Evolutionary conservation across 1,140 invertebrate genomes (phyloP), one percentile per base, ranked within the genome.

Genomic region (Trissolcus basalis): DNA sequence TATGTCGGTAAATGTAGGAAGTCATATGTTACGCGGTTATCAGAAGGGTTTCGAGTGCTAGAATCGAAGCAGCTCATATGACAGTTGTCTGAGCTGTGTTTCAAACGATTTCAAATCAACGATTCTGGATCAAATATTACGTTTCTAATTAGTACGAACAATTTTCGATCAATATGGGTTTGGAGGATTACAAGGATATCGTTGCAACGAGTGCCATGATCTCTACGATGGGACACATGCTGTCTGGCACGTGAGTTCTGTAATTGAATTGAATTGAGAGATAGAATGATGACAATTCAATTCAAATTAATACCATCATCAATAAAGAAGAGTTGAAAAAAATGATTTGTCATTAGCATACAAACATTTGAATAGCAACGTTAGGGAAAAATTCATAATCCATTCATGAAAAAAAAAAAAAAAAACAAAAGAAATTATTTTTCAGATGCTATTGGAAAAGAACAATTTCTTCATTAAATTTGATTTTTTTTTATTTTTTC

Each of bases 151-250:
- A 49, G 12, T 11, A 1, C 15, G 14, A 36, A 13, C 14, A 27
- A 27, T 36, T 35, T 36, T 13, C 49, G 12, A 12, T 61, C 4
- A 60, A 36, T 35, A 72, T 72, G 69, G 48, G 13, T 44, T 32
- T 72, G 6, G 47, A 72, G 39, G 59, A 64, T 47, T 72, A 72
- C 35, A 63, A 72, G 33, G 59, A 64, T 9, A n/a, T 64, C 1
- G 59, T 72, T 0, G 69, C 33, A 33, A 58, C 54, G 27, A 64
- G 51, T 51, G 69, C 69, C n/a, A 72, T 72, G 59, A 19, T 72
- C 27, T 64, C 9, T 0, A 72, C 69, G 0, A 72, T 72, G 53
- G 59, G 44, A 44, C 59, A 72, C 44, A 72, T 72, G 59, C 39
- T 72, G 6, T 58, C 69, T 1, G 59, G 59, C 35, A 72, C 60